These are phyloP conservation scores for Trachelus iudaicus DNA, from an alignment of 2,888 invertebrate species.

Conservation along the genomic window DNA sequence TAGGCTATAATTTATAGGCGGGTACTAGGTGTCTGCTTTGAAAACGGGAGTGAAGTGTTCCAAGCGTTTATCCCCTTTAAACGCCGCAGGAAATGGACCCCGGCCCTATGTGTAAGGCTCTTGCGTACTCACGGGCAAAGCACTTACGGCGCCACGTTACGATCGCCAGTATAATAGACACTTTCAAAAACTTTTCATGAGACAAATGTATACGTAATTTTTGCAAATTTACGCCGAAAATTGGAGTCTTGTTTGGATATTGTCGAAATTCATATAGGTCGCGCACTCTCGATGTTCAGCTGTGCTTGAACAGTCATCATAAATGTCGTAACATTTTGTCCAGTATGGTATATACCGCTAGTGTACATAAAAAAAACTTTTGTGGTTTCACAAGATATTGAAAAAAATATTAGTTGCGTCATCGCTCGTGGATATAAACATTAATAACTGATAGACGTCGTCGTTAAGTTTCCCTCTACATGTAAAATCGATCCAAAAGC, in stretches of 20 bases:
- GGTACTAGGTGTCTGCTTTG: constrained; percentile 3
- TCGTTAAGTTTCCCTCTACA: background rate
- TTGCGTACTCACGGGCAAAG: background rate
- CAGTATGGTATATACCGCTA: background rate
- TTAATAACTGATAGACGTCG: background rate
- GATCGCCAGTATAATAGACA: background rate
- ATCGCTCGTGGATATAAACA: background rate
- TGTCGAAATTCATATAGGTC: background rate
- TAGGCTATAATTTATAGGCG: constrained; percentile 17
- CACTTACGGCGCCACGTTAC: background rate
- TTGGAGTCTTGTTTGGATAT: background rate
- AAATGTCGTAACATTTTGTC: background rate
- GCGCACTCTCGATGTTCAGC: background rate
- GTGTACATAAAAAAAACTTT: background rate
- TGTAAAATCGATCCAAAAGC: background rate
- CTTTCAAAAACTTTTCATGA: background rate
- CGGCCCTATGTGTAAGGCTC: background rate
- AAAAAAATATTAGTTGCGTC: background rate
- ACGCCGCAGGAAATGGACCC: background rate
- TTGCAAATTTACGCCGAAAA: background rate
- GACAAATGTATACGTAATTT: background rate
- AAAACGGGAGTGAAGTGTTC: constrained; percentile 3
- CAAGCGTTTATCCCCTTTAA: constrained; percentile 6
- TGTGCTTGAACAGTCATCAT: too few species aligned
- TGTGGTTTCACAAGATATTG: background rate